Conservation (phyloP, 2,797 vertebrate genomes). For the Chromis chromis region DNA sequence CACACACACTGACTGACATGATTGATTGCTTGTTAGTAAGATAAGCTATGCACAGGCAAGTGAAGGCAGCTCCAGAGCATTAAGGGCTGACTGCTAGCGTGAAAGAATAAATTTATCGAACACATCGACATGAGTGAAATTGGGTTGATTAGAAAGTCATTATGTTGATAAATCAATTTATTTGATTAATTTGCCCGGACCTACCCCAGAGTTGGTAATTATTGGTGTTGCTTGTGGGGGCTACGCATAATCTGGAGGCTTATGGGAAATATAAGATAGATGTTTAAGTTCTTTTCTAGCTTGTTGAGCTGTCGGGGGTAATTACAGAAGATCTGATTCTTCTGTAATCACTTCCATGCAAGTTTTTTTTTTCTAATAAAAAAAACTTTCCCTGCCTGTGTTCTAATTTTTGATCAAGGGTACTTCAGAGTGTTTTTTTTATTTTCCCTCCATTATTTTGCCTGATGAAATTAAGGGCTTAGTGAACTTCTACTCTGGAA, state of each 20-base stretch:
- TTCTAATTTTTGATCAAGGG: slow-evolving; percentile 11
- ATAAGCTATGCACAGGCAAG: neutral
- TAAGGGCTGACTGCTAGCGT: neutral
- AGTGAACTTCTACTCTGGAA: neutral
- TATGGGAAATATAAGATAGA: slow-evolving; percentile 9
- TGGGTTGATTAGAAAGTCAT: neutral
- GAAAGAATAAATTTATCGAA: neutral
- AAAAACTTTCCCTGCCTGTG: neutral
- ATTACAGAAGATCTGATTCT: slow-evolving; percentile 1
- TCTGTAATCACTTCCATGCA: too few species aligned
- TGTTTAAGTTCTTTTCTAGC: neutral
- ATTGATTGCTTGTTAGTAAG: neutral
- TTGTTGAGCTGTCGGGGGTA: slow-evolving; percentile 2
- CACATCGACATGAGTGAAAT: neutral
- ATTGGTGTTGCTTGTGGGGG: neutral
- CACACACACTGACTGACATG: neutral
- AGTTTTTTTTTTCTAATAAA: too few species aligned
- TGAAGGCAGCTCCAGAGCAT: neutral
- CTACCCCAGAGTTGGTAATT: neutral
- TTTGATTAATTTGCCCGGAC: neutral
- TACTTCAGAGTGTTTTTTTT: neutral
- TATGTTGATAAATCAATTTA: neutral
- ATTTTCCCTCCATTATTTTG: slow-evolving; percentile 5
- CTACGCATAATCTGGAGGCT: neutral
- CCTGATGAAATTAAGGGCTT: slow-evolving; percentile 14